phyloP scores from a whole-genome alignment of 2,113 vertebrate species.

The Spea multiplicata region DNA sequence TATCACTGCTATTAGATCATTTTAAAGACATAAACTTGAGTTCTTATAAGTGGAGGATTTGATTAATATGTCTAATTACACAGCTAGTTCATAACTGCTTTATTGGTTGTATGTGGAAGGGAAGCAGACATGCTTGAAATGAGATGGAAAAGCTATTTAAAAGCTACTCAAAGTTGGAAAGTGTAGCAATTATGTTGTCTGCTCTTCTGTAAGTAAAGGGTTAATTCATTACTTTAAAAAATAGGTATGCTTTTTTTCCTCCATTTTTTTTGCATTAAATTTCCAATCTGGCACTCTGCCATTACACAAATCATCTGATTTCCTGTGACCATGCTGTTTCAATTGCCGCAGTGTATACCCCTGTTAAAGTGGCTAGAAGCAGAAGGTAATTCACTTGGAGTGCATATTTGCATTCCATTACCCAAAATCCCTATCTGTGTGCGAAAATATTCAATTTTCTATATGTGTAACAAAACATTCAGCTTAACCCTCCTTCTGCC shows the following conservation, averaged over 20 bases:
- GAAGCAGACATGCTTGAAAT: conserved; percentile 20
- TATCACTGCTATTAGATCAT: conserved; percentile 42
- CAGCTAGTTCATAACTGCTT: conserved; percentile 32
- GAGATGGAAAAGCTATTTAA: neutral
- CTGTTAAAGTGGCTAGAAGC: conserved; percentile 5
- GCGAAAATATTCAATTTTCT: neutral
- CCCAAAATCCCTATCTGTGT: conserved; percentile 1
- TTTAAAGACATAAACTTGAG: conserved; percentile 45
- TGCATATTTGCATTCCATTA: neutral
- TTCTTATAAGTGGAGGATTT: conserved; percentile 32
- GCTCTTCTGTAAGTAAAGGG: conserved; percentile 10
- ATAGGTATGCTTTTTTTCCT: neutral
- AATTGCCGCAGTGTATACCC: conserved; percentile 24
- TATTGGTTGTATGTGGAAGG: conserved; percentile 33
- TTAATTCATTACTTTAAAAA: conserved; percentile 27
- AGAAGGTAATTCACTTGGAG: neutral
- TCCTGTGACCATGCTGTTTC: conserved; percentile 26
- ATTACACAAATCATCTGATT: conserved; percentile 29
- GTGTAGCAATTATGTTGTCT: neutral
- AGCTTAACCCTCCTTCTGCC: neutral
- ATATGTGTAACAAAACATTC: neutral
- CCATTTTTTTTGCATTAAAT: neutral
- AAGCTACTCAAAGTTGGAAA: neutral
- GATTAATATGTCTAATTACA: conserved; percentile 48
- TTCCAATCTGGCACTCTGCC: conserved; percentile 9